Evolutionary conservation across 2,797 vertebrate species (phyloP).

Genomic region (Mormyrus proboscirostris): DNA sequence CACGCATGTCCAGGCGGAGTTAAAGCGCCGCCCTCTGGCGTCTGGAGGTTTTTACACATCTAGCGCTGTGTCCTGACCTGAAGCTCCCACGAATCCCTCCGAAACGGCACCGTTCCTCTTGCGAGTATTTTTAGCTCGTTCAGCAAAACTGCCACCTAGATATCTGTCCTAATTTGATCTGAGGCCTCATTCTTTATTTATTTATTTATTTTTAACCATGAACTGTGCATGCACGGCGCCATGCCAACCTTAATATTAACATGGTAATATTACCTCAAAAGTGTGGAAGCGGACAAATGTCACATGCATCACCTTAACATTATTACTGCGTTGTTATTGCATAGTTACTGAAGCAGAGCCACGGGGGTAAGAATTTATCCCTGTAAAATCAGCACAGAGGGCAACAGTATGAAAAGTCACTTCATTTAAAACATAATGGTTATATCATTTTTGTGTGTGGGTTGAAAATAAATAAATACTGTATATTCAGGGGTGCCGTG

Average conservation of each 20-base stretch:
- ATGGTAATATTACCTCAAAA: neutral
- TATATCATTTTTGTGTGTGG: neutral
- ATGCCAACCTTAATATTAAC: neutral
- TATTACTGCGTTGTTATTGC: neutral
- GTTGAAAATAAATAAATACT: neutral
- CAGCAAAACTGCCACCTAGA: neutral
- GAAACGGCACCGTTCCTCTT: neutral
- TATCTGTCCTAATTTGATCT: neutral
- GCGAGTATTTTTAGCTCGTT: neutral
- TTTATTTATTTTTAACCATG: neutral
- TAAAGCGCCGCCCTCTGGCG: neutral
- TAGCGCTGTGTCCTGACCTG: neutral
- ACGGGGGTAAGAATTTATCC: neutral
- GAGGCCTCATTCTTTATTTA: neutral
- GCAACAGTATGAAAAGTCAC: neutral
- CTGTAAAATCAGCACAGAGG: neutral
- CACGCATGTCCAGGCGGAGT: neutral
- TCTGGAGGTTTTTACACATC: neutral
- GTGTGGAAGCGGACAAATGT: neutral
- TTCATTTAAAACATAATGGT: neutral
- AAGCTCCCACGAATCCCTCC: neutral
- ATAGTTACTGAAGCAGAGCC: neutral
- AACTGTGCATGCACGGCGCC: neutral
- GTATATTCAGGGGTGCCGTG: neutral
- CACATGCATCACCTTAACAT: neutral